A percentile compares a stretch with the other conserved stretches of the same genome.
These are phyloP conservation scores for Heliopora coerulea DNA, from an alignment of 92 coral and sea anemone species.

Conservation along the genomic window DNA sequence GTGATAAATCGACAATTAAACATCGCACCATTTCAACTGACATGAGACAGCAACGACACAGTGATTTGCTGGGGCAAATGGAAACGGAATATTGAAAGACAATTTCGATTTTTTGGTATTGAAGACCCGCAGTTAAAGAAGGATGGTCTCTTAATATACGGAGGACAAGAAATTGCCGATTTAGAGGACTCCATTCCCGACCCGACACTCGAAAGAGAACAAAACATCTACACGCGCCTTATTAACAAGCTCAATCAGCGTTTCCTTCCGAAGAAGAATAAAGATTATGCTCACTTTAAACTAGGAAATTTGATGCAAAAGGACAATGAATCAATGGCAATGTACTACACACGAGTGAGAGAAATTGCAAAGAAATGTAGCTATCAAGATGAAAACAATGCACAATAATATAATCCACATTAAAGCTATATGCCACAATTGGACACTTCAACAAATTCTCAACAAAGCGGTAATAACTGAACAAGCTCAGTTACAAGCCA, in stretches of 20 bases:
- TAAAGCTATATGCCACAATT: constrained; percentile 19
- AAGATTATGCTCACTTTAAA: constrained; percentile 34
- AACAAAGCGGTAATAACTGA: constrained; percentile 36
- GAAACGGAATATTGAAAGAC: constrained; percentile 24
- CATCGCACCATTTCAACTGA: constrained; percentile 10
- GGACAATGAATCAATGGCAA: constrained; percentile 18
- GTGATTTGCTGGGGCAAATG: constrained; percentile 28
- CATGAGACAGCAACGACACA: constrained; percentile 13
- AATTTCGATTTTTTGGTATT: constrained; percentile 16
- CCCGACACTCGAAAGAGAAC: constrained; percentile 14
- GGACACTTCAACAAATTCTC: constrained; percentile 36
- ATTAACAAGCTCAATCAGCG: constrained; percentile 36
- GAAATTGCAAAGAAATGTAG: constrained; percentile 47
- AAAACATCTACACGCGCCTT: constrained; percentile 10
- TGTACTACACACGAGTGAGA: constrained; percentile 34
- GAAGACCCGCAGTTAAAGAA: constrained; percentile 17
- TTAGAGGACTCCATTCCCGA: constrained; percentile 31
- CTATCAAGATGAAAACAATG: constrained; percentile 36
- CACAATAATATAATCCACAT: constrained; percentile 21
- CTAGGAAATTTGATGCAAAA: constrained; percentile 32
- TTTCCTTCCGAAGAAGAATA: constrained; percentile 29
- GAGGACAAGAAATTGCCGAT: constrained; percentile 42
- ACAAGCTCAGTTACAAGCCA: constrained; percentile 28
- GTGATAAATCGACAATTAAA: constrained; percentile 26
- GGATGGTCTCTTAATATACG: constrained; percentile 24